phyloP scores from a whole-genome alignment of 35 echinoderm and acorn worm genomes.

The Anneissia japonica region DNA sequence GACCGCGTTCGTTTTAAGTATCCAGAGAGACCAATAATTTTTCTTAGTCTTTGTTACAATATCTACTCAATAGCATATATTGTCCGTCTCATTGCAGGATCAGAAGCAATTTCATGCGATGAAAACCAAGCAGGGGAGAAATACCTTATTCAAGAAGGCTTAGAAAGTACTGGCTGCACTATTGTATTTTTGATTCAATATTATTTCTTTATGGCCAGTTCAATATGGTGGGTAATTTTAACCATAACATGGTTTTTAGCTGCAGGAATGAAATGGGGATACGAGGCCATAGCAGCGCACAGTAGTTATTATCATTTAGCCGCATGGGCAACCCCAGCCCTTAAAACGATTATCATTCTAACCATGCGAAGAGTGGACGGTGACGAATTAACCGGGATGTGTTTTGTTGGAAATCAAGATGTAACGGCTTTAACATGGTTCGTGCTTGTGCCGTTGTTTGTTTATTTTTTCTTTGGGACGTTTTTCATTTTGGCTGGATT shows the following conservation, averaged over 20 bases:
- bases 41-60: conserved; percentile 92
- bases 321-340: conserved; percentile 84
- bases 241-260: conserved; percentile 93
- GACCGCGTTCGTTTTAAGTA: conserved; percentile 87
- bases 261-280: conserved; percentile 98
- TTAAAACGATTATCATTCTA: conserved; percentile 77
- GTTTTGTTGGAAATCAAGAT: conserved; percentile 91
- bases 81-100: conserved; percentile 61
- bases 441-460: conserved; percentile 73
- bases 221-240: conserved; percentile 97
- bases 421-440: conserved; percentile 48
- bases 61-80: conserved; percentile 90
- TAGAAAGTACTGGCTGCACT: conserved; percentile 98
- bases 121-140: conserved; percentile 37
- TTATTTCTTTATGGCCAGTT: conserved; percentile 98
- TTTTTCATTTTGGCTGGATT: conserved; percentile 85
- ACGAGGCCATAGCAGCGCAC: conserved; percentile 92
- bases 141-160: conserved; percentile 82
- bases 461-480: conserved; percentile 83
- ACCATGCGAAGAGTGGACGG: conserved; percentile 76
- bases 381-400: conserved; percentile 94
- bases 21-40: conserved; percentile 94
- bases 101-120: conserved; percentile 77
- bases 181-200: conserved; percentile 98
- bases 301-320: conserved; percentile 94